Evolutionary conservation across 92 coral and sea anemone species (phyloP).

Genomic region (Umimayanthus kanabou): DNA sequence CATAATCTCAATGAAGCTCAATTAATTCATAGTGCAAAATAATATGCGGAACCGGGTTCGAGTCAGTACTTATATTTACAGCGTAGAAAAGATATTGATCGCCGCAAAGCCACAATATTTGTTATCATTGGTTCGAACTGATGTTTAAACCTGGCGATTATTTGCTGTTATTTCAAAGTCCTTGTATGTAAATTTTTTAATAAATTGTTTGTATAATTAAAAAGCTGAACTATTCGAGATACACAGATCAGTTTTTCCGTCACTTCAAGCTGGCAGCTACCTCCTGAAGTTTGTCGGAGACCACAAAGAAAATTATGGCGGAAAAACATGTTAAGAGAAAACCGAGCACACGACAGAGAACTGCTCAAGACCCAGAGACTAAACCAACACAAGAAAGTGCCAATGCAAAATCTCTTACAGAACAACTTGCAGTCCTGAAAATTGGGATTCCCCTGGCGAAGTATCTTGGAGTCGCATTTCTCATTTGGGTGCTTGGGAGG

Average conservation of each 20-base stretch:
- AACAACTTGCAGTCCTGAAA: slow-evolving; percentile 49
- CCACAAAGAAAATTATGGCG: slow-evolving; percentile 3
- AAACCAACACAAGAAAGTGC: neutral
- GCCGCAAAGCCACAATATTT: neutral
- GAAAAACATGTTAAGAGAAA: neutral
- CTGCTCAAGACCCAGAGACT: slow-evolving; percentile 9
- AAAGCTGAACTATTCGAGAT: slow-evolving; percentile 7
- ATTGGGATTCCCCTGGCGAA: slow-evolving; percentile 56
- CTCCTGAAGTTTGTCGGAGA: slow-evolving; percentile 7
- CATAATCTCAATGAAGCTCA: neutral
- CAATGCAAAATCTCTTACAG: slow-evolving; percentile 11
- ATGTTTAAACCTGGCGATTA: neutral
- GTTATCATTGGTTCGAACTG: neutral
- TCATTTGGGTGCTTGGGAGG: slow-evolving; percentile 71
- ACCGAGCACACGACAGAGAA: neutral
- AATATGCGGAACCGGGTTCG: neutral
- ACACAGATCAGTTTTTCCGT: neutral
- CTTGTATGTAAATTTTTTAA: neutral
- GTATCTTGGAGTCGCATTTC: slow-evolving; percentile 61
- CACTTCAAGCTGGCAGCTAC: neutral
- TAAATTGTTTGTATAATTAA: slow-evolving; percentile 1
- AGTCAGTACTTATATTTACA: too few relatives aligned
- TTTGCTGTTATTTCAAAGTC: neutral
- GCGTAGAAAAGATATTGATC: neutral
- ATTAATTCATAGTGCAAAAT: neutral